Base-by-base conservation (phyloP, 2,888 invertebrate genomes). In the Eueremaeus valkanovi region DNA sequence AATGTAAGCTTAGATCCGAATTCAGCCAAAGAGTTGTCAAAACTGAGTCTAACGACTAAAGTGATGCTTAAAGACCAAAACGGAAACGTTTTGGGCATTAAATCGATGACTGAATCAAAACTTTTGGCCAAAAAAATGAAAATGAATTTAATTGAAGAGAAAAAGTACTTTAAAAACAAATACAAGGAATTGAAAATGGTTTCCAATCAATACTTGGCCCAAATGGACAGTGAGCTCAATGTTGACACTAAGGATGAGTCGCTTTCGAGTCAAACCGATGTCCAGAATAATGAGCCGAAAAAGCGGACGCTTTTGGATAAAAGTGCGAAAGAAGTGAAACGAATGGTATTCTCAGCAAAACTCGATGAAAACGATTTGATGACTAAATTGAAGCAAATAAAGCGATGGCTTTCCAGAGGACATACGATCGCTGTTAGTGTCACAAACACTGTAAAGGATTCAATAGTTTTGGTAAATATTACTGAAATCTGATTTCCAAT, bases 351-450 rank as follows among this genome's bases (percentile, higher is more conserved):
- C 31, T 72, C 72, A 0, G 6, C 75, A 13, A 75, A 75, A 73
- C 21, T 72, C 1, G 42, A 27, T 58, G 72, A 72, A 42, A 72
- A 75, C 24, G 75, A 75, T 72, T 63, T 75, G 72, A 58, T 72
- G 49, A 49, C 72, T 3, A 75, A 75, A 63, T 58, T 75, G 27
- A 58, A 61, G 16, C 72, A 61, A 58, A 29, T 51, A 18, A 75
- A 75, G 61, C 49, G 33, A 73, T 75, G 31, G 27, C 21, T 75
- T 2, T 18, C 58, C 3, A 72, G 49, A 55, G 75, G 75, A 21
- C 72, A 72, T 24, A 36, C 33, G 45, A 72, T 72, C 13, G 18
- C 27, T 18, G 29, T 75, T 0, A 51, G 31, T 27, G 21, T 75
- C 72, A 55, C 16, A 0, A 40, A 31, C 18, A 11, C 31, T 11